Percentiles rank a stretch among this genome's conserved stretches.
phyloP scores from a whole-genome alignment of 2,888 invertebrate species.

The Druceiella hillmani region DNA sequence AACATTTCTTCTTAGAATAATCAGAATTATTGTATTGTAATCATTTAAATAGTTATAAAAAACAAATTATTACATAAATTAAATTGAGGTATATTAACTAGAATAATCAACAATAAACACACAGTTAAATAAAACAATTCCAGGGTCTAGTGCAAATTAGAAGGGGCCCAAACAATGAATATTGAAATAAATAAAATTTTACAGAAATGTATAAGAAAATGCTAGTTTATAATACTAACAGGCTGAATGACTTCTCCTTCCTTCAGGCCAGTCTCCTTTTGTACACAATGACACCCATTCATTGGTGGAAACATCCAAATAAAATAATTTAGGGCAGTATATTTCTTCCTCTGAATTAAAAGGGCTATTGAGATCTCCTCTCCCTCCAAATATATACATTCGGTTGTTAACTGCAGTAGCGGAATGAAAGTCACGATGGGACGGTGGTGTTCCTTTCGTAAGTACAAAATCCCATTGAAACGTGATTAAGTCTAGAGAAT shows the following conservation, averaged over 20 bases:
- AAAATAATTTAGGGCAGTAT: slow-evolving; percentile 73
- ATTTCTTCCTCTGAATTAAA: slow-evolving; percentile 58
- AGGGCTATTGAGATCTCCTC: slow-evolving; percentile 63
- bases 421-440: slow-evolving; percentile 84
- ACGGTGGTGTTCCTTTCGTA: slow-evolving; percentile 59
- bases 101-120: too few species aligned
- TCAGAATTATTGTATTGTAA: too few species aligned
- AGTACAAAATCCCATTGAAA: slow-evolving; percentile 65
- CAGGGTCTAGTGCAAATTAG: slow-evolving; percentile 29
- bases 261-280: slow-evolving; percentile 64
- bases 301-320: slow-evolving; percentile 64
- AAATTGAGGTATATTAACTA: too few species aligned
- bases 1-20: too few species aligned
- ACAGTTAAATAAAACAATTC: too few species aligned
- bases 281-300: slow-evolving; percentile 62
- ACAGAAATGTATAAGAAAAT: slow-evolving; percentile 7
- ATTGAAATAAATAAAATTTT: slow-evolving; percentile 9
- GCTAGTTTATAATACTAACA: slow-evolving; percentile 53
- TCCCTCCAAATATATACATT: slow-evolving; percentile 89
- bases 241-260: slow-evolving; percentile 86
- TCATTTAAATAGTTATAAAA: too few species aligned
- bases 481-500: slow-evolving; percentile 66
- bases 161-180: slow-evolving; percentile 15
- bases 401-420: slow-evolving; percentile 68
- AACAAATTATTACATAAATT: too few species aligned